A percentile compares a stretch with the other conserved stretches of the same genome.
phyloP scores from a whole-genome alignment of 2,113 vertebrate species.

The Barbus barbus region DNA sequence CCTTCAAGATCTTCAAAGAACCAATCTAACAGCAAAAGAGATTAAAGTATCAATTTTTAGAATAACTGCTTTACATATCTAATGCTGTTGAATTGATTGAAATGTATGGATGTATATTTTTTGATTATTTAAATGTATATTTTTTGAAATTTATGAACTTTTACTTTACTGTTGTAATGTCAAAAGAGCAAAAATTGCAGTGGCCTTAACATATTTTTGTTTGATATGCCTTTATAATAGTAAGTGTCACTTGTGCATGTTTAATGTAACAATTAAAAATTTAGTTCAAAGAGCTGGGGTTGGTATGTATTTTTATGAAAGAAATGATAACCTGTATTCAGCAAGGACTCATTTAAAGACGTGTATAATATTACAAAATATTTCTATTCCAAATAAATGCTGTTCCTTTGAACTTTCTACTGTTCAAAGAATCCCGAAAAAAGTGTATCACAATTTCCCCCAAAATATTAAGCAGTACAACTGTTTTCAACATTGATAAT shows the following conservation, averaged over 20 bases:
- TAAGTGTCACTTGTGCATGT: neutral
- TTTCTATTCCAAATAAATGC: no score
- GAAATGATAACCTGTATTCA: no score
- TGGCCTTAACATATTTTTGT: neutral
- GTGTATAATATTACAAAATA: no score
- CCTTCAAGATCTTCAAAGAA: slow-evolving; percentile 92
- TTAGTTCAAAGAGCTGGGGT: no score
- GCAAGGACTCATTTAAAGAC: no score
- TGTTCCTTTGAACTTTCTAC: neutral
- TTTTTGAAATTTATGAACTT: no score
- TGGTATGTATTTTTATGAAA: no score
- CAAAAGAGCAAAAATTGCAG: neutral
- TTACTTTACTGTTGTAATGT: neutral
- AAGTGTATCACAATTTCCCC: no score
- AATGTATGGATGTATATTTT: no score
- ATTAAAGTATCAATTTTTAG: neutral
- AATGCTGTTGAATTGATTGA: neutral
- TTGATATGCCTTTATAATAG: neutral
- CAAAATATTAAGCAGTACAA: neutral
- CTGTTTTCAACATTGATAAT: no score
- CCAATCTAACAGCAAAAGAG: slow-evolving; percentile 77
- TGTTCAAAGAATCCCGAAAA: neutral
- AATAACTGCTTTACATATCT: neutral
- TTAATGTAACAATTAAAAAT: no score
- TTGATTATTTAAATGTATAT: no score